Conservation (phyloP, 2,113 vertebrate species). For the Hystrix brachyura region DNA sequence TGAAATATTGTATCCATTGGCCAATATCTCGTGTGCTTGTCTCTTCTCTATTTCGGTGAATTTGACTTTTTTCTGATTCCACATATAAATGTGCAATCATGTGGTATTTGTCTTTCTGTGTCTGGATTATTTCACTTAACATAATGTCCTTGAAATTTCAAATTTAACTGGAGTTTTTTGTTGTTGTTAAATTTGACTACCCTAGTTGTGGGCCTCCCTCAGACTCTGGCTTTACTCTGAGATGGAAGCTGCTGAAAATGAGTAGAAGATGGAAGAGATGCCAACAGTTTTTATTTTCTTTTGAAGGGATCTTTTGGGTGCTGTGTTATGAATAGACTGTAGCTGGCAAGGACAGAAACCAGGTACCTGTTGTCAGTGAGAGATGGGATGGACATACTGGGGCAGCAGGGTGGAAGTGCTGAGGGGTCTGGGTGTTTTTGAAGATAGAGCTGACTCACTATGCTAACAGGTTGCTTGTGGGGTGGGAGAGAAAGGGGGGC, state of each 20-base stretch:
- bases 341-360: neutral
- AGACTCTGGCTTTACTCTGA: neutral
- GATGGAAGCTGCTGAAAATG: neutral
- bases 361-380: neutral
- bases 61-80: neutral
- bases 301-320: neutral
- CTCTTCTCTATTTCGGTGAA: neutral
- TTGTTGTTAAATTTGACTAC: neutral
- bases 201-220: neutral
- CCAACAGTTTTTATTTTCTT: neutral
- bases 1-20: neutral
- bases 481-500: neutral
- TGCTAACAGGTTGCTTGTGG: neutral
- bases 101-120: slow-evolving; percentile 26
- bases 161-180: neutral
- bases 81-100: slow-evolving; percentile 4
- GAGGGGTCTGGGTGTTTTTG: neutral
- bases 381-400: accelerated
- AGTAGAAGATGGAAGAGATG: neutral
- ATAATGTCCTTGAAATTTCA: slow-evolving; percentile 21
- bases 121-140: neutral
- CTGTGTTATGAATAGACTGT: neutral
- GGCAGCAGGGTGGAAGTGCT: neutral
- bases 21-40: neutral
- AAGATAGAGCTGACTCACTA: neutral